A percentile compares a stretch with the other conserved stretches of the same genome.
Evolutionary conservation across 2,797 vertebrate species (phyloP).

Genomic region (Megalops cyprinoides): DNA sequence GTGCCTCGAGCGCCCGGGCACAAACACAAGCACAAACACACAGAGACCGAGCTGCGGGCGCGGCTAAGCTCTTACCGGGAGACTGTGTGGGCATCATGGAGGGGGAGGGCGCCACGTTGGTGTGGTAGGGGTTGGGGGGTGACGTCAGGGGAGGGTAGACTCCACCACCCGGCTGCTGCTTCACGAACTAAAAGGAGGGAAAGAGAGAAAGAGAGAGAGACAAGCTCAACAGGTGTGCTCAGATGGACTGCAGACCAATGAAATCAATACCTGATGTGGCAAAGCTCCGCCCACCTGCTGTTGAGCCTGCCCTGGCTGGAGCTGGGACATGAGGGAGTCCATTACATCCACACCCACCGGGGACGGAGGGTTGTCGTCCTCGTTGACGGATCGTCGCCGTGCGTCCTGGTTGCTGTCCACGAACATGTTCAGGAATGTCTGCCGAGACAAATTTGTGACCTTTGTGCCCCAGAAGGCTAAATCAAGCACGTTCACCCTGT

Average conservation of each 20-base stretch:
- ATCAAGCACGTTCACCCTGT: too few relatives aligned
- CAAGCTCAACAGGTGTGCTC: too few relatives aligned
- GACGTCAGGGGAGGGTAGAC: conserved; percentile 95
- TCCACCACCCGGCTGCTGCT: conserved; percentile 76
- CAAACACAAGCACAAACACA: neutral
- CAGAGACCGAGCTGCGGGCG: neutral
- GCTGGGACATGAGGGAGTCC: conserved; percentile 88
- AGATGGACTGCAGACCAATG: too few relatives aligned
- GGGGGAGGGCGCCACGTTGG: conserved; percentile 89
- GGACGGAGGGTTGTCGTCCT: conserved; percentile 97
- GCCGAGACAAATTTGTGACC: too few relatives aligned
- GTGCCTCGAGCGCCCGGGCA: neutral
- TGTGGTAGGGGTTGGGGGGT: conserved; percentile 91
- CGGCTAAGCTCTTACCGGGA: conserved; percentile 85
- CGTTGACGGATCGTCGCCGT: conserved; percentile 92
- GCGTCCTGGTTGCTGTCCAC: conserved; percentile 98
- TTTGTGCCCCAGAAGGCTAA: too few relatives aligned
- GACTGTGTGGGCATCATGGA: conserved; percentile 98
- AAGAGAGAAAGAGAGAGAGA: conserved; percentile 5
- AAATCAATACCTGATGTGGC: too few relatives aligned
- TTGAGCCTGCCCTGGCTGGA: too few relatives aligned
- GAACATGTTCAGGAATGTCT: conserved; percentile 99
- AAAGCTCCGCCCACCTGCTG: conserved; percentile 47
- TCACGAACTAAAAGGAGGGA: conserved; percentile 67
- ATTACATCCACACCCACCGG: conserved; percentile 92